Percentiles rank a stretch among this genome's conserved stretches.
phyloP scores from a whole-genome alignment of 2,113 vertebrate species.

The Nothoprocta perdicaria region DNA sequence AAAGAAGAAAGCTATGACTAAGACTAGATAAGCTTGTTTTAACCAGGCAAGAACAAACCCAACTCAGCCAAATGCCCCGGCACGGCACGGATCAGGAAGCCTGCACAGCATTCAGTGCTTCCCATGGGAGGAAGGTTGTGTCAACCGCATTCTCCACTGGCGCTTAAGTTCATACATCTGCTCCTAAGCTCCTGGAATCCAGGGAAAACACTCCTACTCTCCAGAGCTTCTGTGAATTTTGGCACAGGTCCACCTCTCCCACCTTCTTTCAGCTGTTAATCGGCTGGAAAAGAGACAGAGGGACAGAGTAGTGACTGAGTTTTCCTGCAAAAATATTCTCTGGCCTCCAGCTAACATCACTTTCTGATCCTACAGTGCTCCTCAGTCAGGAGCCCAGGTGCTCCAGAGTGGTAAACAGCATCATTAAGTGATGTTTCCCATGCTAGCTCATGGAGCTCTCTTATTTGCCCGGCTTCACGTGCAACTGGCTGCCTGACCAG shows the following conservation, averaged over 20 bases:
- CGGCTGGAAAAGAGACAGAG: neutral
- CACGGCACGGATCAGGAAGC: rapidly evolving
- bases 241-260: neutral
- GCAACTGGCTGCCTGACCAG: neutral
- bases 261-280: neutral
- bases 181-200: neutral
- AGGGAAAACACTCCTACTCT: rapidly evolving
- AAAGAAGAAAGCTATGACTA: neutral
- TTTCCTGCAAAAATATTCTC: neutral
- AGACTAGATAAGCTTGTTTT: neutral
- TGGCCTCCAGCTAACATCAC: neutral
- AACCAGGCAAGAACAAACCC: neutral
- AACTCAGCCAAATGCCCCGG: neutral
- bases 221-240: neutral
- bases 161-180: neutral
- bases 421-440: neutral
- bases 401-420: neutral
- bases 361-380: neutral
- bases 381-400: neutral
- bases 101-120: neutral
- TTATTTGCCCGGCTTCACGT: neutral
- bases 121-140: neutral
- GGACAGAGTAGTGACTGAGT: neutral
- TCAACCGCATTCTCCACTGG: rapidly evolving
- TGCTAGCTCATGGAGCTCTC: neutral